Evolutionary conservation across 2,888 invertebrate species (phyloP), one percentile per base, ranked within the genome.

Genomic region (Coleophora deauratella): DNA sequence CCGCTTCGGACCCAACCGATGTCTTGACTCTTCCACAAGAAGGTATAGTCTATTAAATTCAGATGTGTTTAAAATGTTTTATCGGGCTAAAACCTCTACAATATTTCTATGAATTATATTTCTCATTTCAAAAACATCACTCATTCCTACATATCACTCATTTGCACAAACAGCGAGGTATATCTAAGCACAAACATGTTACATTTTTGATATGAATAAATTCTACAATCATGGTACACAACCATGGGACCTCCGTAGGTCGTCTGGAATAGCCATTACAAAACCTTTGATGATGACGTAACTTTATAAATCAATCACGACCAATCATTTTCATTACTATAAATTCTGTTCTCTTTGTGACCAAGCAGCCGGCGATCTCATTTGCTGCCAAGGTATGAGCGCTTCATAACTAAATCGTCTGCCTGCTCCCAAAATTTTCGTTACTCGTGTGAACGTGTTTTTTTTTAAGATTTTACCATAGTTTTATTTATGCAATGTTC

Each of bases 21-120:
- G 89, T 94, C 40, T 90, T 99, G 40, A 93, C 94, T 57, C 87
- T 99, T 54, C 99, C 99, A 0, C 98, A 98, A 87, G 97, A 98
- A 91, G 96, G 97, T 97, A 88, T 13, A 87, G 89, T 32, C 11
- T 3, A 32, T 4, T n/a, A 32, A 21, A 21, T 21, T 21, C 21
- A 21, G 21, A 9, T 30, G 30, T 30, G 30, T 30, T 30, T 9
- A 7, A 9, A 30, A 30, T 30, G 7, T 9, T 9, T 7, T 9
- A 9, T 9, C 7, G 7, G 9, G 30, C 30, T 9, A n/a, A n/a
- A n/a, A n/a, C n/a, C n/a, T n/a, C n/a, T 21, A 21, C 21, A 21
- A 21, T 21, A 21, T 21, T 4, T 21, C 21, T 21, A 21, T 21
- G 21, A 21, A 4, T 21, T 21, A 3, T 21, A 4, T 21, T 6